A percentile compares a stretch with the other conserved stretches of the same genome.
phyloP scores from a whole-genome alignment of 2,113 vertebrate species.

The Hydropotes inermis region DNA sequence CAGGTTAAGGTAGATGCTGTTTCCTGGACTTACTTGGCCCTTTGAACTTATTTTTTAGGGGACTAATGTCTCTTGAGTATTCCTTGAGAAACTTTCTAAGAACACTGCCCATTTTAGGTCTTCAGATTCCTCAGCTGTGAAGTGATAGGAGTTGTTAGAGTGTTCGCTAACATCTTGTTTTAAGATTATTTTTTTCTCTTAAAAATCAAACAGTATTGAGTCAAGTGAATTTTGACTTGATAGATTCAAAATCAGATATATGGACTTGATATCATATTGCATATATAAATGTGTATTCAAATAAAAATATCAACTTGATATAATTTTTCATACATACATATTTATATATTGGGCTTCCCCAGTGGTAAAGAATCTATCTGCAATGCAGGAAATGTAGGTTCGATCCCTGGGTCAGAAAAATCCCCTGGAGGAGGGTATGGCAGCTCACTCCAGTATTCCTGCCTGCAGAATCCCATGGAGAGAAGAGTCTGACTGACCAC shows the following conservation, averaged over 20 bases:
- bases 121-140: neutral
- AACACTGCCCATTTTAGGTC: neutral
- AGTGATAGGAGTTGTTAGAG: neutral
- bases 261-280: neutral
- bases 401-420: neutral
- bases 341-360: neutral
- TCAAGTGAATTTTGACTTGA: neutral
- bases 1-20: neutral
- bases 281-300: neutral
- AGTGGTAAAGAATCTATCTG: neutral
- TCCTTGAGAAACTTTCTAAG: constrained; percentile 21
- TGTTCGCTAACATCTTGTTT: neutral
- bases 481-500: neutral
- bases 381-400: neutral
- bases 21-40: neutral
- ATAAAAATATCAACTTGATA: neutral
- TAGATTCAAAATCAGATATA: neutral
- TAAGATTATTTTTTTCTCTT: neutral
- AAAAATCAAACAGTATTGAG: neutral
- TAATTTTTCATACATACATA: neutral
- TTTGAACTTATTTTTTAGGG: neutral
- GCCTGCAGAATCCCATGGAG: neutral
- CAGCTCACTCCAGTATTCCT: neutral
- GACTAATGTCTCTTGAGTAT: neutral
- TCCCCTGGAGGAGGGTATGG: neutral